Evolutionary conservation across 2,113 vertebrate genomes (phyloP), one percentile per base, ranked within the genome.

Genomic region (Cyanoderma ruficeps): DNA sequence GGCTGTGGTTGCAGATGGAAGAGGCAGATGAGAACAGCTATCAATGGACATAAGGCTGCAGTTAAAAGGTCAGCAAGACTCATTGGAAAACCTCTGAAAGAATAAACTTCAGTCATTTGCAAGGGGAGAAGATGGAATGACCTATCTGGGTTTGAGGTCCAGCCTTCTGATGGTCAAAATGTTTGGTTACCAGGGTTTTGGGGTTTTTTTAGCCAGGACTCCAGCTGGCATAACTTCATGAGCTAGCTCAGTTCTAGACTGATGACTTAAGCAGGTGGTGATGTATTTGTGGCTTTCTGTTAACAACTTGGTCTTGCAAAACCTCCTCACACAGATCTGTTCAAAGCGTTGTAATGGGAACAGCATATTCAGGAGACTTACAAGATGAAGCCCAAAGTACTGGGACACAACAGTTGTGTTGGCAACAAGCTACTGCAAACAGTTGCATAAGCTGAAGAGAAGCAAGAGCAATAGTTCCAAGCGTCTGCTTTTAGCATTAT

Each of bases 381-480:
- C 1, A 89, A 67, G 80, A 92, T 83, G 89, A 81, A 87, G 41
- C 78, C 57, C 25, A 7, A 93, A 86, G 88, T 84, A 90, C 64
- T 49, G 67, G 92, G 72, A 90, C 77, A 77, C 83, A 89, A 70
- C 75, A 95, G 93, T 87, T 83, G 69, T 93, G 69, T 61, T 96
- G 96, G 93, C 96, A 96, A 75, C 35, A 86, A 90, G 49, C 69
- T 94, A 84, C 88, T 89, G 72, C 88, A 93, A 96, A 95, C 85
- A 96, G 90, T 94, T 96, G 96, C 61, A 64, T 78, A 86, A 96
- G 79, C 35, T 90, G 61, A 86, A 87, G 72, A 86, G 92, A 94
- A 86, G 80, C 83, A 92, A 92, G 52, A 95, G 94, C 68, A 97
- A 86, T 86, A 93, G 76, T 75, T 96, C 79, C 90, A 92, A 95